Evolutionary conservation across 2,797 vertebrate species (phyloP).

Genomic region (Coluber constrictor): DNA sequence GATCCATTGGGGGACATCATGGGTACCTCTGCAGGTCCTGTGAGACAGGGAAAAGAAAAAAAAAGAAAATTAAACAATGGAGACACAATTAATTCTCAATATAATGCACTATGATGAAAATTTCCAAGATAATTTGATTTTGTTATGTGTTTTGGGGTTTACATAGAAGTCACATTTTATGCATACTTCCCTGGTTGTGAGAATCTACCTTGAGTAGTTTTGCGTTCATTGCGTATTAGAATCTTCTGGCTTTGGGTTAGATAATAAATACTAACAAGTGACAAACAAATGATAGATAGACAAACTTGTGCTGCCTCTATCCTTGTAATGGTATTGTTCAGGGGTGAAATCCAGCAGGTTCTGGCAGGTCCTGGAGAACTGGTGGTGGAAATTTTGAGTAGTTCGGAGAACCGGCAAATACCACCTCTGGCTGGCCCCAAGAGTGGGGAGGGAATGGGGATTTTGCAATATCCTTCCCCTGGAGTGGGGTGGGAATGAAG

Average conservation of each 20-base stretch:
- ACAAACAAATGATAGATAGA: not conserved
- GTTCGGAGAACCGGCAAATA: too few species aligned
- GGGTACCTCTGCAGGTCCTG: slow-evolving; percentile 96
- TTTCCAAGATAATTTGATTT: slow-evolving; percentile 2
- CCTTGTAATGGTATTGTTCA: not conserved
- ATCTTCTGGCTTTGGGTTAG: not conserved
- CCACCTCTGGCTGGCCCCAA: too few species aligned
- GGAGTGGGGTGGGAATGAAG: too few species aligned
- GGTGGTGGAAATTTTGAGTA: too few species aligned
- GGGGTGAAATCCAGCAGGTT: too few species aligned
- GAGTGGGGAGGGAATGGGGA: too few species aligned
- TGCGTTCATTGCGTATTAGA: not conserved
- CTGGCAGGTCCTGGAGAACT: too few species aligned
- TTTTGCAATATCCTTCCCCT: too few species aligned
- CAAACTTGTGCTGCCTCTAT: not conserved
- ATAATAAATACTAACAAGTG: not conserved
- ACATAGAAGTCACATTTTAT: not conserved
- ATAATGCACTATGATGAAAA: slow-evolving; percentile 37
- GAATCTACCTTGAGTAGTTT: not conserved
- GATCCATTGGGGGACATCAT: slow-evolving; percentile 99
- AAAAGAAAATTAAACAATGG: slow-evolving; percentile 9
- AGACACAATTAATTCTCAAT: slow-evolving; percentile 6
- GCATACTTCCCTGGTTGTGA: not conserved
- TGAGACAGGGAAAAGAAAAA: slow-evolving; percentile 8
- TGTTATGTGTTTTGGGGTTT: not conserved